Evolutionary conservation across 1,140 invertebrate genomes (phyloP).

Genomic region (Stenopsyche tienmushanensis): DNA sequence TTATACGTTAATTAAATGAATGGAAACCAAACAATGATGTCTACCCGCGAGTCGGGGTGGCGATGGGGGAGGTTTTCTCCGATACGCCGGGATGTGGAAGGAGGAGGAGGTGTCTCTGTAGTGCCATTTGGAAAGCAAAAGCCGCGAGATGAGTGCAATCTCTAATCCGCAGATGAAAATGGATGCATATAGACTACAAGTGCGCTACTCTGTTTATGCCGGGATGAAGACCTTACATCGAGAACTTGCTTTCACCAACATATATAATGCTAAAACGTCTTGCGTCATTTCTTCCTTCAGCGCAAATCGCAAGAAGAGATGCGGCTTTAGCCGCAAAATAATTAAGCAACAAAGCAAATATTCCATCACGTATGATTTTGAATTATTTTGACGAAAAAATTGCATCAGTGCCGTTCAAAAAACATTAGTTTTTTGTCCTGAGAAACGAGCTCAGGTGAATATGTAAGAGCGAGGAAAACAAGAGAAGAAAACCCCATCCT

Average conservation of each 20-base stretch:
- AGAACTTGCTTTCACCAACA: no score
- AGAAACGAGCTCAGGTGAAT: no score
- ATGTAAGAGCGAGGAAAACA: no score
- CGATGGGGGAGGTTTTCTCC: neutral
- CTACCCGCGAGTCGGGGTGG: constrained; percentile 14
- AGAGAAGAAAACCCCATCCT: constrained; percentile 7
- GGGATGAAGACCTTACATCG: neutral
- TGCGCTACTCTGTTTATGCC: neutral
- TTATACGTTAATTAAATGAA: constrained; percentile 38
- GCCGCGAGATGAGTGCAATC: constrained; percentile 42
- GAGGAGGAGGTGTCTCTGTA: constrained; percentile 20
- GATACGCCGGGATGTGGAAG: neutral
- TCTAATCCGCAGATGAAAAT: constrained; percentile 41
- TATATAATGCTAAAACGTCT: no score
- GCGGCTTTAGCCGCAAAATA: no score
- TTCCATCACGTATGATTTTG: no score
- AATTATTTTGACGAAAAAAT: no score
- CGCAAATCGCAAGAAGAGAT: no score
- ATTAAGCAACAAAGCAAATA: no score
- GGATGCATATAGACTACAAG: constrained; percentile 28
- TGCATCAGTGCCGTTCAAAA: no score
- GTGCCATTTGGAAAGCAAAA: constrained; percentile 37
- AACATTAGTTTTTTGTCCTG: no score
- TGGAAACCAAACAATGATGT: constrained; percentile 37
- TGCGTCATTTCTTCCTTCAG: no score